A percentile compares a stretch with the other conserved stretches of the same genome.
These are phyloP conservation scores for Pteronura brasiliensis DNA, from an alignment of 2,113 vertebrate species.

Conservation along the genomic window DNA sequence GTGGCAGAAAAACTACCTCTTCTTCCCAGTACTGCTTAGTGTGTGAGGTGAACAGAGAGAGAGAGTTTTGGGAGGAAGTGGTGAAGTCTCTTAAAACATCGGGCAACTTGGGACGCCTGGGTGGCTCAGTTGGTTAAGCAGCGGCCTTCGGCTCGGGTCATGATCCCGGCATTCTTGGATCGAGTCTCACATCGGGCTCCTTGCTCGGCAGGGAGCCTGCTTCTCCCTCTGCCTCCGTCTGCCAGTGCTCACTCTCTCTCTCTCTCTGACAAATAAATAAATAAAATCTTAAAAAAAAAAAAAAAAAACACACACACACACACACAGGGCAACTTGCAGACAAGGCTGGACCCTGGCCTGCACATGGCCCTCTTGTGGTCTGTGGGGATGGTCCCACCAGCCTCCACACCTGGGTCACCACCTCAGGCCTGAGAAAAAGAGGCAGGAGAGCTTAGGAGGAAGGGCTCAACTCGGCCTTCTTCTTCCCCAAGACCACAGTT, in stretches of 20 bases:
- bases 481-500: conserved; percentile 87
- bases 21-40: not conserved
- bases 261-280: no score
- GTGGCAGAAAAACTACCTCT: not conserved
- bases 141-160: no score
- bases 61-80: not conserved
- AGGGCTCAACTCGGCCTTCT: not conserved
- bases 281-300: no score
- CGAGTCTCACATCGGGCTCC: no score
- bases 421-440: not conserved
- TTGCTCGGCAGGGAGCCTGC: no score
- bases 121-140: no score
- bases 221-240: no score
- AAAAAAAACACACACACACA: no score
- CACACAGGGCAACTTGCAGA: not conserved
- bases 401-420: not conserved
- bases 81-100: not conserved
- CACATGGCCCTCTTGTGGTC: not conserved
- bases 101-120: not conserved
- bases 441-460: not conserved
- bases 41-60: not conserved
- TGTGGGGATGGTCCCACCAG: not conserved
- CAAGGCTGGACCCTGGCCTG: not conserved
- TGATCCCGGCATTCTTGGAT: no score
- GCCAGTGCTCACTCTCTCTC: no score